Evolutionary conservation across 1,140 invertebrate species (phyloP).

Genomic region (Macrobrachium rosenbergii): DNA sequence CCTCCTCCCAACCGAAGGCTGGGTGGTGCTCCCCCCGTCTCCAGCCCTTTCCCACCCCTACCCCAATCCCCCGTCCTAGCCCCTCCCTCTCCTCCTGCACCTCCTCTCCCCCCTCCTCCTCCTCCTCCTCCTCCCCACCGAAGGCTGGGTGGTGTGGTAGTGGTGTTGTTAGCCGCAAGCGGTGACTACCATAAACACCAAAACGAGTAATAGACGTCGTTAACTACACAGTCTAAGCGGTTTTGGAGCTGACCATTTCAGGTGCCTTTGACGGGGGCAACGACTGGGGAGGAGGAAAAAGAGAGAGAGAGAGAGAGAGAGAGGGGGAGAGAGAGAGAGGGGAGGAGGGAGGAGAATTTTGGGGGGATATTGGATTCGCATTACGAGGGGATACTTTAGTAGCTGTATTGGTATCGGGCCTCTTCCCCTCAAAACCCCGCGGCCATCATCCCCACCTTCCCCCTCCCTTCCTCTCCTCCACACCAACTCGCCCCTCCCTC

Average conservation of each 20-base stretch:
- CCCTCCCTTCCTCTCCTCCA: neutral
- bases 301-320: neutral
- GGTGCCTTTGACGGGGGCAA: neutral
- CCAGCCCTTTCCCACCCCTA: neutral
- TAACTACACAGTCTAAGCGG: conserved; percentile 62
- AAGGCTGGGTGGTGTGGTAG: conserved; percentile 40
- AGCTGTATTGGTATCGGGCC: conserved; percentile 59
- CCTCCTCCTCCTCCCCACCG: neutral
- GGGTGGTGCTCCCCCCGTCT: neutral
- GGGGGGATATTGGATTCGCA: neutral
- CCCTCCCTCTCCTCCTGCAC: neutral
- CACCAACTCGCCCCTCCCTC: neutral
- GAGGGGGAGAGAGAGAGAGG: neutral
- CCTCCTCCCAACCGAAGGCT: conserved; percentile 24
- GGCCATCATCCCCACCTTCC: neutral
- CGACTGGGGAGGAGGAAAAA: neutral
- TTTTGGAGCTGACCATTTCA: conserved; percentile 59
- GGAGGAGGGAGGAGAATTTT: neutral
- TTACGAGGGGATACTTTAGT: neutral
- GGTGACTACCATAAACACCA: conserved; percentile 60
- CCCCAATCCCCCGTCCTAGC: neutral
- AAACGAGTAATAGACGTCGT: conserved; percentile 61
- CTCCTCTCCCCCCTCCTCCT: neutral
- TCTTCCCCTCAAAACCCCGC: neutral
- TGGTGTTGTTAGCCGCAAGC: conserved; percentile 45